Base-by-base conservation (phyloP, 2,888 invertebrate species). In the Mimumesa dahlbomi region DNA sequence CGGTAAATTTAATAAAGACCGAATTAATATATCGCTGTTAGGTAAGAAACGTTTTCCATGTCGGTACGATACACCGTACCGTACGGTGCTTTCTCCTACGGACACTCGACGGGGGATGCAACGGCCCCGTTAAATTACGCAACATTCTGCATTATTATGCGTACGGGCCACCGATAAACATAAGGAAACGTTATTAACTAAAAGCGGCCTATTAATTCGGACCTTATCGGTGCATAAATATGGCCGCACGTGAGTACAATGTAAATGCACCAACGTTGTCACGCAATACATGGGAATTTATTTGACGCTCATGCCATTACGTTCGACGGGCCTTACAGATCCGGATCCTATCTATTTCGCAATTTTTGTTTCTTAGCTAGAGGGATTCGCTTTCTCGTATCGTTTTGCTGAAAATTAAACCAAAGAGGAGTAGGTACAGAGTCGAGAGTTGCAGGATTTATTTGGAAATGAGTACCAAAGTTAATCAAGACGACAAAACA, bases 1-100 rank as follows among this genome's bases (percentile, higher is more conserved):
- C 54, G 54, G 71, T 64, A 64, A 78, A 78, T 78, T 78, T 70
- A 77, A 77, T 77, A 77, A 77, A 71, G 59, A 43, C 58, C 59
- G 78, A 78, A 78, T 76, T 75, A 78, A 78, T 74, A 52, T 61
- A 69, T 43, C 61, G 74, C 58, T 54, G 43, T 73, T 63, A 63
- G 59, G 25, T 54, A 58, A 71, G 38, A 63, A n/a, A 52, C 49
- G 18, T 34, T 49, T 34, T n/a, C n/a, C n/a, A n/a, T n/a, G n/a
- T n/a, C n/a, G n/a, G n/a, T n/a, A n/a, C n/a, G n/a, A n/a, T n/a
- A n/a, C n/a, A n/a, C n/a, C n/a, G n/a, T n/a, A n/a, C n/a, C n/a
- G n/a, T n/a, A n/a, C n/a, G n/a, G n/a, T n/a, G n/a, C n/a, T n/a
- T n/a, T 34, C 34, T 18, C 22, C 11, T 38, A 34, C 49, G 13